phyloP scores from a whole-genome alignment of 2,888 invertebrate species.

The Drosophila macrospina region DNA sequence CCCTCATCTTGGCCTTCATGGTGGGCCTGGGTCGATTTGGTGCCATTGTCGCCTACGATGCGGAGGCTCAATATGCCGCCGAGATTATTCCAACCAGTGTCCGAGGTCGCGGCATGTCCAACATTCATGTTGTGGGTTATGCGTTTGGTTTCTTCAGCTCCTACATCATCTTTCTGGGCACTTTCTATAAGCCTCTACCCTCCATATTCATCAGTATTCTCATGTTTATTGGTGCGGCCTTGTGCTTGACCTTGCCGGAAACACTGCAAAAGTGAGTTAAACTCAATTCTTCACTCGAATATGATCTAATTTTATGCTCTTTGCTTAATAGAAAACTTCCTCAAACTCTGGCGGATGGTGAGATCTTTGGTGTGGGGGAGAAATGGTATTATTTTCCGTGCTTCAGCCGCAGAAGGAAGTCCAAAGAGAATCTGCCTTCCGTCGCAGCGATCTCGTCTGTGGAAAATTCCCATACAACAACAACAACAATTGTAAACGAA shows the following conservation, averaged over 20 bases:
- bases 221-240: constrained; percentile 86
- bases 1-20: constrained; percentile 84
- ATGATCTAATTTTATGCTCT: background rate
- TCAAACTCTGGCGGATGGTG: constrained; percentile 87
- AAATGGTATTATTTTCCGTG: constrained; percentile 86
- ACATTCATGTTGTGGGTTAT: constrained; percentile 88
- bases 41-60: constrained; percentile 88
- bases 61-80: constrained; percentile 88
- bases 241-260: constrained; percentile 87
- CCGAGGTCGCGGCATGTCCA: constrained; percentile 87
- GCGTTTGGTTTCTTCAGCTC: constrained; percentile 87
- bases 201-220: constrained; percentile 86
- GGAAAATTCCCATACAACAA: constrained; percentile 17
- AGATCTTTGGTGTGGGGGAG: constrained; percentile 87
- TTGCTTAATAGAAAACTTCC: constrained; percentile 85
- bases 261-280: constrained; percentile 85
- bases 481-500: constrained; percentile 14
- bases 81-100: constrained; percentile 88
- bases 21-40: constrained; percentile 87
- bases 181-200: constrained; percentile 85
- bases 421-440: constrained; percentile 6
- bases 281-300: background rate
- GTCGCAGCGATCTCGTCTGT: constrained; percentile 7
- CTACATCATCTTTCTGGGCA: constrained; percentile 86
- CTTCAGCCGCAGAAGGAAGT: constrained; percentile 28